Conservation (phyloP, 2,888 invertebrate species). For the Dryadula phaetusa region DNA sequence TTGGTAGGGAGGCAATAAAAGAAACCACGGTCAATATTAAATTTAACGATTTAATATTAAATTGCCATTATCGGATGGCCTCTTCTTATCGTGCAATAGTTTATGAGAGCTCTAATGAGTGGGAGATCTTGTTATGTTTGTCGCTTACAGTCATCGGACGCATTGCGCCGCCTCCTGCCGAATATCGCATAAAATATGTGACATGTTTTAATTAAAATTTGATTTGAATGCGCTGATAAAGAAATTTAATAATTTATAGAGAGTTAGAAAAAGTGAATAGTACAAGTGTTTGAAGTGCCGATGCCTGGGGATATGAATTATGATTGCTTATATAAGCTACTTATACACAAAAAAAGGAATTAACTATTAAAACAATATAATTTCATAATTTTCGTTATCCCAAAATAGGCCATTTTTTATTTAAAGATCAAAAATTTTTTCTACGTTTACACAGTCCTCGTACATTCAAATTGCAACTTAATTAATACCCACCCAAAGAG, state of each 20-base stretch:
- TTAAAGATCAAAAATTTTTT: not conserved
- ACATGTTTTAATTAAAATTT: slow-evolving; percentile 83
- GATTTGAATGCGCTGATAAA: slow-evolving; percentile 77
- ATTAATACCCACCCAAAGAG: slow-evolving; percentile 40
- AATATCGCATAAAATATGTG: slow-evolving; percentile 82
- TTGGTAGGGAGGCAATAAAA: slow-evolving; percentile 80
- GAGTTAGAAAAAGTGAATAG: slow-evolving; percentile 55
- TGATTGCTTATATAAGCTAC: slow-evolving; percentile 19
- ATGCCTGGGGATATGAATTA: slow-evolving; percentile 56
- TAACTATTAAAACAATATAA: not conserved
- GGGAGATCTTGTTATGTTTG: slow-evolving; percentile 61
- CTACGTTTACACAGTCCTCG: slow-evolving; percentile 5
- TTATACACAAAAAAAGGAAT: not conserved
- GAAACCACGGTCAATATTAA: slow-evolving; percentile 81
- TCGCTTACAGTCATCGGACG: slow-evolving; percentile 58
- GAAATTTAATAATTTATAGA: slow-evolving; percentile 73
- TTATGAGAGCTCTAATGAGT: slow-evolving; percentile 52
- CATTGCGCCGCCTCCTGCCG: slow-evolving; percentile 78
- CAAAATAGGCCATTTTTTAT: not conserved
- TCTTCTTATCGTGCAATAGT: slow-evolving; percentile 51
- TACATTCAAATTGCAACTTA: slow-evolving; percentile 35
- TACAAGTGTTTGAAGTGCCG: slow-evolving; percentile 54
- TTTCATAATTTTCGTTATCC: not conserved
- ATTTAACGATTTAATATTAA: slow-evolving; percentile 82
- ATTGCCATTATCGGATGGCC: slow-evolving; percentile 65